Conservation (phyloP, 2,113 vertebrate genomes). For the Aphelocoma coerulescens region DNA sequence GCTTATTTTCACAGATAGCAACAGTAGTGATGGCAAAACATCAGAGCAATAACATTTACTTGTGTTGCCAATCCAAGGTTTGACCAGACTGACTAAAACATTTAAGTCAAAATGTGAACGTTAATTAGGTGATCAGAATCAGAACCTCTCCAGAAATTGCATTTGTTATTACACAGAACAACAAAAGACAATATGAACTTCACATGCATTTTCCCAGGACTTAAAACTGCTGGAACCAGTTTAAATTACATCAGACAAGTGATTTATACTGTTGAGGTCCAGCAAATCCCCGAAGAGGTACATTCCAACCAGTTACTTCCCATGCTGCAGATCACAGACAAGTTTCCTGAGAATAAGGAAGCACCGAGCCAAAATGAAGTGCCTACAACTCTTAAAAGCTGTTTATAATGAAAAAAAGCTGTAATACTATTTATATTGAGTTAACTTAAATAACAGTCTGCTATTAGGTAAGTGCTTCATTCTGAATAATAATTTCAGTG, state of each 20-base stretch:
- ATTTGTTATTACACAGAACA: not conserved
- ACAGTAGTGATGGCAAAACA: not conserved
- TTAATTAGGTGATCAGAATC: not conserved
- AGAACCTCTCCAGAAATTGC: not conserved
- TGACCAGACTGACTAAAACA: not conserved
- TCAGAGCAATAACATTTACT: not conserved
- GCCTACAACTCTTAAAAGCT: not conserved
- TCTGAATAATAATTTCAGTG: not conserved
- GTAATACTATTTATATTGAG: not conserved
- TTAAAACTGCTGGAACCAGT: not conserved
- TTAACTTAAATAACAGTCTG: not conserved
- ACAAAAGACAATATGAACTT: not conserved
- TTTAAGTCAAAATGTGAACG: not conserved
- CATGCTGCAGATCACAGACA: not conserved
- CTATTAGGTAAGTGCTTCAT: not conserved
- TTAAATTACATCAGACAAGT: not conserved
- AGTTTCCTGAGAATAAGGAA: not conserved
- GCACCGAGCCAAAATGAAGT: not conserved
- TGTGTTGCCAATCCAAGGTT: not conserved
- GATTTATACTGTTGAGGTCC: not conserved
- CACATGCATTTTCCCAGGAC: accelerated
- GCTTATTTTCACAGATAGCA: not conserved
- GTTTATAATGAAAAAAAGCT: not conserved
- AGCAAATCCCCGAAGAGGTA: not conserved
- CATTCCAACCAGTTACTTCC: not conserved